These are phyloP conservation scores for Melipona beecheii DNA, from an alignment of 2,888 invertebrate species.

Conservation along the genomic window DNA sequence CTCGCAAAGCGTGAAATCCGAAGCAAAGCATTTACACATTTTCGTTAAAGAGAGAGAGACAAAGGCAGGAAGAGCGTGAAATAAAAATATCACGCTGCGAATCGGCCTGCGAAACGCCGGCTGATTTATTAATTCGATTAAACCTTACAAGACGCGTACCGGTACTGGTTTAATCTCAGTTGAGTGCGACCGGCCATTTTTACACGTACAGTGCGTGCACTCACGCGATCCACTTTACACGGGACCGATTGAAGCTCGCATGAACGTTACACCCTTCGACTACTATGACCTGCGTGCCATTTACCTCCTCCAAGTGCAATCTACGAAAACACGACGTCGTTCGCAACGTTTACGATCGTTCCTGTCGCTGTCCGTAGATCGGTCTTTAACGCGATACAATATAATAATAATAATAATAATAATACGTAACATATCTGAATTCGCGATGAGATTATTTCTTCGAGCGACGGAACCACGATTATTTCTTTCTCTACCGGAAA, in stretches of 20 bases:
- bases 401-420: too few relatives aligned
- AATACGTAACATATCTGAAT: too few relatives aligned
- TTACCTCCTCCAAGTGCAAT: conserved; percentile 28
- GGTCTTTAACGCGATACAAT: conserved; percentile 2
- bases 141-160: conserved; percentile 77
- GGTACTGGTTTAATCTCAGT: conserved; percentile 76
- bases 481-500: background rate
- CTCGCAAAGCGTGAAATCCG: background rate
- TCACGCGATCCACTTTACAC: conserved; percentile 76
- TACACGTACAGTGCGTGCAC: conserved; percentile 78
- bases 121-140: conserved; percentile 82
- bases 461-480: background rate
- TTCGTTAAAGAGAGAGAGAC: background rate
- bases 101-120: conserved; percentile 69
- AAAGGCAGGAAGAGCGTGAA: conserved; percentile 41
- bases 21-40: conserved; percentile 11
- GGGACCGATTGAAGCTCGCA: conserved; percentile 61
- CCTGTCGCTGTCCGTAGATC: conserved; percentile 18
- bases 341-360: background rate
- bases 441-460: background rate
- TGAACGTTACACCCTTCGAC: conserved; percentile 49
- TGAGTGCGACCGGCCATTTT: conserved; percentile 75
- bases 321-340: conserved; percentile 25
- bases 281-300: conserved; percentile 47
- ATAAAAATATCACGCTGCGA: conserved; percentile 79